Conservation (phyloP, 2,113 vertebrate genomes). For the Sinocyclocheilus grahami region DNA sequence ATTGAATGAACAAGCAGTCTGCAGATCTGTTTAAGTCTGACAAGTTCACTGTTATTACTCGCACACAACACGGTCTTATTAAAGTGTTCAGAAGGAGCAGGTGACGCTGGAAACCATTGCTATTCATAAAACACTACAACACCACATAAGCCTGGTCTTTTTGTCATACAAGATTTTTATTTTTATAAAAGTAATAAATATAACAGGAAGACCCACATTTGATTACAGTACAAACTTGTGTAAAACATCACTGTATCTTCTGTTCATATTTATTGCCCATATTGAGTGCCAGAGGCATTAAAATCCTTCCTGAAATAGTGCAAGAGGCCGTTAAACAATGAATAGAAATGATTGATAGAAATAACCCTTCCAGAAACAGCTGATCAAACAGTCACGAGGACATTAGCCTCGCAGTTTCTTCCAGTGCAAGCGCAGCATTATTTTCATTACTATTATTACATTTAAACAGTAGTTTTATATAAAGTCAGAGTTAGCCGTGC, state of each 20-base stretch:
- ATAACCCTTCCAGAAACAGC: neutral
- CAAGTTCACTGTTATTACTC: too few species aligned
- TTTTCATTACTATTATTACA: neutral
- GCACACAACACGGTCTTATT: neutral
- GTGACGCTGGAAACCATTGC: neutral
- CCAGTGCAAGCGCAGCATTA: slow-evolving; percentile 67
- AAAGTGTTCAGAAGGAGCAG: neutral
- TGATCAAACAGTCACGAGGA: neutral
- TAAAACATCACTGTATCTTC: slow-evolving; percentile 24
- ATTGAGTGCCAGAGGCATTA: slow-evolving; percentile 58
- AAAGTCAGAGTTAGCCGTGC: neutral
- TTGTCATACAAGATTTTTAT: slow-evolving; percentile 62
- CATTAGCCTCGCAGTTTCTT: slow-evolving; percentile 62
- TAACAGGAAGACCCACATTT: slow-evolving; percentile 73
- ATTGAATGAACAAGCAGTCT: too few species aligned
- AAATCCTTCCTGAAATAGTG: slow-evolving; percentile 63
- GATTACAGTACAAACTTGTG: slow-evolving; percentile 49
- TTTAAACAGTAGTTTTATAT: slow-evolving; percentile 16
- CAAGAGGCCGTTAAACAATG: slow-evolving; percentile 74
- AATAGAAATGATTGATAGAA: slow-evolving; percentile 72
- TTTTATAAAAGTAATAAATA: slow-evolving; percentile 73
- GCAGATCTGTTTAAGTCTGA: too few species aligned
- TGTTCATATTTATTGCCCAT: slow-evolving; percentile 63
- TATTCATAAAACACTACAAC: neutral
- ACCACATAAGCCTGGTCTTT: neutral